Evolutionary conservation across 1,140 invertebrate species (phyloP).

Genomic region (Zaprionus vittiger): DNA sequence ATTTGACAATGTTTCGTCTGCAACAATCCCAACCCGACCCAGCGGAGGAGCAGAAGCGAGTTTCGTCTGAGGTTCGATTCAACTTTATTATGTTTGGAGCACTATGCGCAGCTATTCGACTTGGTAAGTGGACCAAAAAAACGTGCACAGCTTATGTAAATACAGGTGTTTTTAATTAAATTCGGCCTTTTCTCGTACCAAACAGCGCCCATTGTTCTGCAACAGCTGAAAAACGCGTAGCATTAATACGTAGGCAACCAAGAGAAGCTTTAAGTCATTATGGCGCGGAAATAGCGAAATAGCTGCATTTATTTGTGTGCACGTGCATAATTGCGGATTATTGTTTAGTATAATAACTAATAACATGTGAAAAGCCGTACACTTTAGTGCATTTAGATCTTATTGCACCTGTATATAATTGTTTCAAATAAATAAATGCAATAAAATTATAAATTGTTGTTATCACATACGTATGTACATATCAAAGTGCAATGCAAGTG

Average conservation of each 20-base stretch:
- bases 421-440: slow-evolving; percentile 39
- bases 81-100: slow-evolving; percentile 74
- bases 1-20: slow-evolving; percentile 71
- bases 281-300: slow-evolving; percentile 3
- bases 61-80: slow-evolving; percentile 66
- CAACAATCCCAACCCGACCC: slow-evolving; percentile 82
- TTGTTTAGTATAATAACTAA: slow-evolving; percentile 13
- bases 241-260: slow-evolving; percentile 3
- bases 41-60: slow-evolving; percentile 76
- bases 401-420: slow-evolving; percentile 28
- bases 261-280: slow-evolving; percentile 12
- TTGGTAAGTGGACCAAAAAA: slow-evolving; percentile 55
- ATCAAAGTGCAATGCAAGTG: neutral
- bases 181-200: neutral
- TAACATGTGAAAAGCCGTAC: slow-evolving; percentile 4
- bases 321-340: slow-evolving; percentile 25
- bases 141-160: slow-evolving; percentile 63
- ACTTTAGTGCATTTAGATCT: neutral
- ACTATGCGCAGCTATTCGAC: slow-evolving; percentile 62
- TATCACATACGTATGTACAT: neutral
- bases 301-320: slow-evolving; percentile 65
- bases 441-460: slow-evolving; percentile 8
- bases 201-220: slow-evolving; percentile 59
- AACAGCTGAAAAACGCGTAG: slow-evolving; percentile 64
- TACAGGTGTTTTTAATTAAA: slow-evolving; percentile 24